Evolutionary conservation across 2,888 invertebrate species (phyloP).

Genomic region (Aspidiotus rigidus): DNA sequence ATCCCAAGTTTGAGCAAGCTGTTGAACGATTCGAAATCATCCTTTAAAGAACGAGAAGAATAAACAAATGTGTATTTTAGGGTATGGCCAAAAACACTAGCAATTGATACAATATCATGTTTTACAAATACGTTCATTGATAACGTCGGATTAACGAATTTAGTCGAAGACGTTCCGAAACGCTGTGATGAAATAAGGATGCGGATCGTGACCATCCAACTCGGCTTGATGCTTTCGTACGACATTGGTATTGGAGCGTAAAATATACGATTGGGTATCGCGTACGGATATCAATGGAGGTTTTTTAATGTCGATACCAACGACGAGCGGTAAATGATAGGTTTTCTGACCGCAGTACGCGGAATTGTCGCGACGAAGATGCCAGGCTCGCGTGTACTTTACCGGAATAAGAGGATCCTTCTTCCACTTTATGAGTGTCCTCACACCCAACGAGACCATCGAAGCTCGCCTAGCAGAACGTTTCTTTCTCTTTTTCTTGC

Average conservation of each 20-base stretch:
- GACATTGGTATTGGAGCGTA: slow-evolving; percentile 20
- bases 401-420: slow-evolving; percentile 1
- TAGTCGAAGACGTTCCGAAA: no score
- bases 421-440: slow-evolving; percentile 16
- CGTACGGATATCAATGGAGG: slow-evolving; percentile 2
- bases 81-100: no score
- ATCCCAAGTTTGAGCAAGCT: no score
- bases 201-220: no score
- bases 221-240: not conserved
- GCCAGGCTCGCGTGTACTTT: slow-evolving; percentile 7
- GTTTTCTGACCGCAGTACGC: slow-evolving; percentile 3
- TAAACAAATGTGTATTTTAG: no score
- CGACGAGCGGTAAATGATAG: not conserved
- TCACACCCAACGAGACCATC: slow-evolving; percentile 25
- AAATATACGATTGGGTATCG: not conserved
- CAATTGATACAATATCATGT: no score
- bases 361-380: slow-evolving; percentile 5
- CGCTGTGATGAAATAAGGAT: no score
- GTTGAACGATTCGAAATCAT: no score
- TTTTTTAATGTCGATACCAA: slow-evolving; percentile 5
- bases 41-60: no score
- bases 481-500: slow-evolving; percentile 19
- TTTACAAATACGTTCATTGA: no score
- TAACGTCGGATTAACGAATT: no score
- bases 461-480: slow-evolving; percentile 19